Evolutionary conservation across 2,113 vertebrate species (phyloP).

Genomic region (Seriola dumerili): DNA sequence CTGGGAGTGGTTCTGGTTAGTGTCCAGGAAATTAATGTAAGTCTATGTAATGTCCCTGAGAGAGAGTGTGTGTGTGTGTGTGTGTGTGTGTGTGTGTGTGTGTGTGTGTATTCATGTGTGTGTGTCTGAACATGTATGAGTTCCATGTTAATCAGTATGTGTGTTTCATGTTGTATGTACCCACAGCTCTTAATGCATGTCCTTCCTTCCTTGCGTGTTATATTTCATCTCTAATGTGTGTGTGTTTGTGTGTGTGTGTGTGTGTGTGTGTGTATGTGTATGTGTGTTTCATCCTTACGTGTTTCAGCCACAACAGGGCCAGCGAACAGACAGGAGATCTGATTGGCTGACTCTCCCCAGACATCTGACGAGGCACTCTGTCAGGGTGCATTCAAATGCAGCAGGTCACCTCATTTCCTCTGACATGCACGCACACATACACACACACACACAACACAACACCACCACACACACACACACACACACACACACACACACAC

Average conservation of each 20-base stretch:
- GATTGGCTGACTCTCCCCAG: conserved; percentile 63
- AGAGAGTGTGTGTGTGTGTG: background rate
- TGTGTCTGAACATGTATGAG: conserved; percentile 15
- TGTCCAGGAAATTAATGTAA: too few species aligned
- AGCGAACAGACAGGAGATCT: conserved; percentile 59
- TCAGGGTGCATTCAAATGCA: conserved; percentile 59
- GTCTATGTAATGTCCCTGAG: too few species aligned
- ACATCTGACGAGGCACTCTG: conserved; percentile 75
- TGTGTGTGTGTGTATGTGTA: background rate
- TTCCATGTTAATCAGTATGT: conserved; percentile 32
- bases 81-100: conserved; percentile 7
- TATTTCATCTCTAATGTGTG: conserved; percentile 21
- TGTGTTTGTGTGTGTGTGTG: conserved; percentile 2
- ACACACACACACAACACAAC: conserved; percentile 24
- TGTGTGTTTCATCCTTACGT: conserved; percentile 11
- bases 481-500: conserved; percentile 32
- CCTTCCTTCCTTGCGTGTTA: conserved; percentile 7
- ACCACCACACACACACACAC: background rate
- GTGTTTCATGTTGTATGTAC: background rate
- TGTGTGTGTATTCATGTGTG: background rate
- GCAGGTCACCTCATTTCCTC: conserved; percentile 70
- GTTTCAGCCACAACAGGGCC: conserved; percentile 3
- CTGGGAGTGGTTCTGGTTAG: too few species aligned
- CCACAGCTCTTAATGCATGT: conserved; percentile 20
- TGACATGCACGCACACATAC: background rate